Evolutionary conservation across 2,888 invertebrate genomes (phyloP).

Genomic region (Iselma pallidipennis): DNA sequence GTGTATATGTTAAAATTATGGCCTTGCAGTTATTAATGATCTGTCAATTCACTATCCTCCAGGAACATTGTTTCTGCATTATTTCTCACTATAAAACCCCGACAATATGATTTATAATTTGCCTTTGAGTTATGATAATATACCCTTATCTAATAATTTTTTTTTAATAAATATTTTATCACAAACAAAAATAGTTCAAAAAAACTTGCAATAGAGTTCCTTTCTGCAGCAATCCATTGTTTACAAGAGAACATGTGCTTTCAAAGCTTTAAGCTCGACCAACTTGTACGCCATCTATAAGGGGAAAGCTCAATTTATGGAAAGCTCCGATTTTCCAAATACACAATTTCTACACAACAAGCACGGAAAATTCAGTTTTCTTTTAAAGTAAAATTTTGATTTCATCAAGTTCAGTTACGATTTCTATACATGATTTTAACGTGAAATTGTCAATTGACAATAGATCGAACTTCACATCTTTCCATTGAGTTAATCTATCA

Average conservation of each 20-base stretch:
- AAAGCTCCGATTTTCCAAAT: not conserved
- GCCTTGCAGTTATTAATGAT: conserved; percentile 45
- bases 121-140: conserved; percentile 30
- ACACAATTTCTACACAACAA: not conserved
- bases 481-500: not conserved
- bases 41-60: conserved; percentile 44
- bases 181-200: not conserved
- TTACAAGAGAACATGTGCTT: not conserved
- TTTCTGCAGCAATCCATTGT: too few species aligned
- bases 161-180: not conserved
- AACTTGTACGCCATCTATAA: not conserved
- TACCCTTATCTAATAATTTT: conserved; percentile 1
- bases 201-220: too few species aligned
- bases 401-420: not conserved
- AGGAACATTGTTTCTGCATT: conserved; percentile 50
- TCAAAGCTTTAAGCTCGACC: not conserved
- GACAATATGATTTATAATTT: conserved; percentile 49
- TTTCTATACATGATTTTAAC: not conserved
- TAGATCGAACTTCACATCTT: not conserved
- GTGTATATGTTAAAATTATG: conserved; percentile 28
- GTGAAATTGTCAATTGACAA: not conserved
- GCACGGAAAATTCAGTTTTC: not conserved
- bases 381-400: too few species aligned
- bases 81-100: conserved; percentile 43
- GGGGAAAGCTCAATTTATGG: not conserved